Percentiles rank a stretch among this genome's conserved stretches.
phyloP scores from a whole-genome alignment of 1,140 invertebrate species.

The Reticulitermes speratus region DNA sequence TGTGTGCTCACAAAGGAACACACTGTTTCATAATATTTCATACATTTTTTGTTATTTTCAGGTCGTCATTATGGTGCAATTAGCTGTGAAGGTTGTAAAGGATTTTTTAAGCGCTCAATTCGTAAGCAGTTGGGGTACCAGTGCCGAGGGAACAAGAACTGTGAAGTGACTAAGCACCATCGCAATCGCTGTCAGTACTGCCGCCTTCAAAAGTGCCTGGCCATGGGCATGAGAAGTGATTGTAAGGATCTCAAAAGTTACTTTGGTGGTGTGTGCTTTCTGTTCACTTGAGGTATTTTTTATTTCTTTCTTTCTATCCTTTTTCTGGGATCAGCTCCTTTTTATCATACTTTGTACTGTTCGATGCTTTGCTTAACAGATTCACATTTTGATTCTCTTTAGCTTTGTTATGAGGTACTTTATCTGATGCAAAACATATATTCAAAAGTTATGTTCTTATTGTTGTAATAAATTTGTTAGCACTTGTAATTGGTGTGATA shows the following conservation, averaged over 20 bases:
- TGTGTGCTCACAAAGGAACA: no score
- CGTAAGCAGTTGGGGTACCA: conserved; percentile 94
- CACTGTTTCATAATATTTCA: no score
- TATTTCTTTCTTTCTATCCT: background rate
- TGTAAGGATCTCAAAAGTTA: conserved; percentile 68
- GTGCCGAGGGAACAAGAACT: conserved; percentile 91
- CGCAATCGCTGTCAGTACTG: conserved; percentile 98
- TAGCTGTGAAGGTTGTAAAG: conserved; percentile 91
- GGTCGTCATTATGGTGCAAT: conserved; percentile 94
- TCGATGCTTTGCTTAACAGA: no score
- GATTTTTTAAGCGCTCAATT: conserved; percentile 90
- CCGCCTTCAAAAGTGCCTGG: conserved; percentile 92
- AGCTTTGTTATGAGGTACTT: no score
- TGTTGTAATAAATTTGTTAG: no score
- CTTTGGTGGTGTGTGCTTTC: conserved; percentile 21
- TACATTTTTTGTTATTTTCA: conserved; percentile 22
- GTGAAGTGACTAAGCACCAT: conserved; percentile 96
- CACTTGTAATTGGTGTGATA: no score
- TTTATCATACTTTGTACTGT: no score
- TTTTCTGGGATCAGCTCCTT: no score
- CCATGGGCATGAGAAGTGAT: conserved; percentile 97
- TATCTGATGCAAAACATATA: no score
- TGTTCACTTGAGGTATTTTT: conserved; percentile 13
- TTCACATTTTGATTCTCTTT: no score
- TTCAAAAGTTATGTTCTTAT: no score